Percentiles rank a stretch among this genome's conserved stretches.
Conservation (phyloP, 2,113 vertebrate genomes). For the Buteo buteo region DNA sequence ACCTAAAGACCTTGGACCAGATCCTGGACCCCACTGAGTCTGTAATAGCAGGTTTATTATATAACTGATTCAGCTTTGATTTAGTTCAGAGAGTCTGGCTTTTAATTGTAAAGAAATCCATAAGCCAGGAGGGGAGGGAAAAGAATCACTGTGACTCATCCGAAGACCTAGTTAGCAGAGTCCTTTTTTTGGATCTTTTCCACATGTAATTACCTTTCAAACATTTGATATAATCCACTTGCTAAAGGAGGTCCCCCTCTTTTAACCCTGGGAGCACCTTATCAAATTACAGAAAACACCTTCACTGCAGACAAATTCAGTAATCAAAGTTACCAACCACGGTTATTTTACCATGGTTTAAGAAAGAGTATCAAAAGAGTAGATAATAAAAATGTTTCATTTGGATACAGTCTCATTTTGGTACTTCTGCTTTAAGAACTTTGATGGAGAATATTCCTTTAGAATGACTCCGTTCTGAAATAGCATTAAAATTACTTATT, state of each 20-base stretch:
- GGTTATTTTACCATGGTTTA: background rate
- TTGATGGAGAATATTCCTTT: background rate
- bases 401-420: background rate
- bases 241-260: background rate
- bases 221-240: background rate
- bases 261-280: background rate
- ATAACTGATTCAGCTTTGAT: background rate
- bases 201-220: background rate
- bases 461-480: background rate
- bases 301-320: background rate
- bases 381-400: background rate
- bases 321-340: background rate
- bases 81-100: background rate
- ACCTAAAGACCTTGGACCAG: background rate
- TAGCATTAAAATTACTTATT: background rate
- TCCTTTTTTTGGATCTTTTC: background rate
- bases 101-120: background rate
- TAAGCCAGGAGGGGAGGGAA: background rate
- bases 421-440: background rate
- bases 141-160: background rate
- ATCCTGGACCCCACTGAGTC: background rate
- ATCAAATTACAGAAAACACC: background rate
- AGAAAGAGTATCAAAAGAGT: background rate
- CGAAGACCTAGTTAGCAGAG: background rate
- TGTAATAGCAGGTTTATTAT: background rate